These are phyloP conservation scores for Eurosta solidaginis DNA, from an alignment of 1,140 invertebrate species.

Conservation along the genomic window DNA sequence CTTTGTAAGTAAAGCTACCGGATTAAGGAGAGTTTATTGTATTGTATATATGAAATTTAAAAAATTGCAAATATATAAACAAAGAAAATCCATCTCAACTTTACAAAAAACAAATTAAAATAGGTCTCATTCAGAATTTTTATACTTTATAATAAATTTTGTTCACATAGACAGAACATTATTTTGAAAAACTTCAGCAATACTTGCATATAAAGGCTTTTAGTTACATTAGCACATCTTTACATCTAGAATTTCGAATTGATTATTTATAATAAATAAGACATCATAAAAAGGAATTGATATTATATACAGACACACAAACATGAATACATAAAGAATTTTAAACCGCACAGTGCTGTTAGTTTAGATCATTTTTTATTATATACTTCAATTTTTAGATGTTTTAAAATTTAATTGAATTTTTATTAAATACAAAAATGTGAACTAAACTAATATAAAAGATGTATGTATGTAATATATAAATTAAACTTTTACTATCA, in stretches of 20 bases:
- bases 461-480: constrained; percentile 17
- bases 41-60: too few species aligned
- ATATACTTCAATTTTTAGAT: not conserved
- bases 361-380: not conserved
- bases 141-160: too few species aligned
- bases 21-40: too few species aligned
- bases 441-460: constrained; percentile 43
- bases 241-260: constrained; percentile 7
- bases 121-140: too few species aligned
- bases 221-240: not conserved
- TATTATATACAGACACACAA: too few species aligned
- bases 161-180: too few species aligned
- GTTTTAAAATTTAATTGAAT: not conserved
- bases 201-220: too few species aligned
- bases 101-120: too few species aligned
- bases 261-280: constrained; percentile 23
- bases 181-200: too few species aligned
- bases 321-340: constrained; percentile 34
- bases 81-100: too few species aligned
- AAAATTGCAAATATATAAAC: too few species aligned
- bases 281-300: constrained; percentile 52
- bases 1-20: too few species aligned
- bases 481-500: constrained; percentile 35
- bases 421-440: constrained; percentile 30
- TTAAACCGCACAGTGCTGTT: not conserved